Evolutionary conservation across 1,140 invertebrate genomes (phyloP), one percentile per base, ranked within the genome.

Genomic region (Apis florea): DNA sequence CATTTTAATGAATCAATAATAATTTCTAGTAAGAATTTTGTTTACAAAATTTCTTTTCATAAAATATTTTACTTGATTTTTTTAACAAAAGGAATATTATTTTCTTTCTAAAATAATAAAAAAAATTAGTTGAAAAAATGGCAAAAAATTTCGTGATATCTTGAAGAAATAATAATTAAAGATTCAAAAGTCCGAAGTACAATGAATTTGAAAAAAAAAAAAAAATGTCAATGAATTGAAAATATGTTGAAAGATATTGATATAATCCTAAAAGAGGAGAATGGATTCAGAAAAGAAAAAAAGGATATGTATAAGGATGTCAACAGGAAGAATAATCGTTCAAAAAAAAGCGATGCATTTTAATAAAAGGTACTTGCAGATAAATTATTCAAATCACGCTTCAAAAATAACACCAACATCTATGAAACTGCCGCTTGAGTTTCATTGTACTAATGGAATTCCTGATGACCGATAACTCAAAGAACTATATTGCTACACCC

Each of bases 281-380:
- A 49, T 12, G 13, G 19, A 71, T 1, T 5, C 9, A 12, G 8
- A 24, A 13, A 5, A n/a, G 26, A 47, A n/a, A 75, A 40, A 17
- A 31, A 13, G 53, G 63, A 81, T 81, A n/a, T 81, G 58, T 67
- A 40, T 53, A 74, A 56, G 13, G 58, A 47, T 54, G 59, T 51
- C 74, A 80, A 74, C 61, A 66, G 2, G 13, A n/a, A 53, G 71
- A 72, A 81, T 81, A 75, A 81, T 81, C 71, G 61, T 54, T 58
- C 24, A 9, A 5, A 17, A 58, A 21, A 66, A 81, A 58, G 19
- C 9, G 21, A 8, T 26, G 53, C 59, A 31, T 11, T 31, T 15
- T 11, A n/a, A 31, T 24, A 31, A 66, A 58, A 8, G 24, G 12
- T 40, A 49, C 21, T 54, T 15, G 24, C 19, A 1, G 13, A 81